phyloP scores from a whole-genome alignment of 2,888 invertebrate genomes.

The Ophion costatus region DNA sequence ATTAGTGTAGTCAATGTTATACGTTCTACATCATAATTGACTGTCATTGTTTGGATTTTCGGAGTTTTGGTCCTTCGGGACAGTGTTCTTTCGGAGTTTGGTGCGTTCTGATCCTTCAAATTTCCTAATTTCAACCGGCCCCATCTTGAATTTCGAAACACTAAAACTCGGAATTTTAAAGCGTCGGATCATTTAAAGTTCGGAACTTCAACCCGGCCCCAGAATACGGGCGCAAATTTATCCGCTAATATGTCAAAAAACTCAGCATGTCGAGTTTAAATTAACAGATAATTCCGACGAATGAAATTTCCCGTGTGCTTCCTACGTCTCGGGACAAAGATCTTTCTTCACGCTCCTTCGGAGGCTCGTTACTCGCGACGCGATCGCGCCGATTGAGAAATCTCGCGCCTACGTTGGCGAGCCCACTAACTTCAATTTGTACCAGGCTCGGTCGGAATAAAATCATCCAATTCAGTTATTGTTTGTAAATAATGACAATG shows the following conservation, averaged over 20 bases:
- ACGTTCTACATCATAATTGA: no score
- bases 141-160: no score
- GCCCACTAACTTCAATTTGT: background rate
- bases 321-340: background rate
- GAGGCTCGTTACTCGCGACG: background rate
- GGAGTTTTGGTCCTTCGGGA: no score
- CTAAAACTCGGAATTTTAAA: no score
- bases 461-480: background rate
- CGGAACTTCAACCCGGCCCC: no score
- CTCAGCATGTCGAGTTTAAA: background rate
- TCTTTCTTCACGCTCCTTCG: background rate
- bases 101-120: no score
- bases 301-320: slow-evolving; percentile 1
- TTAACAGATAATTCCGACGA: background rate
- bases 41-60: no score
- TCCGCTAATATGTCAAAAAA: background rate
- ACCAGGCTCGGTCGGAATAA: slow-evolving; percentile 18
- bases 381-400: background rate
- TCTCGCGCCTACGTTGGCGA: background rate
- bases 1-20: no score
- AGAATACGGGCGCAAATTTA: background rate
- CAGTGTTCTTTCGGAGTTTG: no score
- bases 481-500: no score
- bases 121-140: no score
- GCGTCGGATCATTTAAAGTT: no score